Conservation (phyloP, 1,140 invertebrate species). For the Lucilia cuprina region DNA sequence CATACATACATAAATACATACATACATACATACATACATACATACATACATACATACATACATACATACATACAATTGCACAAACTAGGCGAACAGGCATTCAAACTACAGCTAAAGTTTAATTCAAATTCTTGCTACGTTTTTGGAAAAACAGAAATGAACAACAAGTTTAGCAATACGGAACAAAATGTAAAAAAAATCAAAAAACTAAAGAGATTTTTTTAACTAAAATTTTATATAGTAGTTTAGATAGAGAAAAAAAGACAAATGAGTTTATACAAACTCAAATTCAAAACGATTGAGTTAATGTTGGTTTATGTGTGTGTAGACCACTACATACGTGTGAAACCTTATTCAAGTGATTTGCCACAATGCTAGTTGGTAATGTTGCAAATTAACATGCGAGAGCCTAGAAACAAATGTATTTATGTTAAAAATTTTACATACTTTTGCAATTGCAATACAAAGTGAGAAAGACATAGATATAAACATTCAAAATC, state of each 20-base stretch:
- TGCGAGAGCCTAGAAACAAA: conserved; percentile 26
- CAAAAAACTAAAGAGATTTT: neutral
- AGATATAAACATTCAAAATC: neutral
- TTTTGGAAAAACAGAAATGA: neutral
- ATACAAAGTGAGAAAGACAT: neutral
- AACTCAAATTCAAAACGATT: neutral
- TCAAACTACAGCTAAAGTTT: neutral
- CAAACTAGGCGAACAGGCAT: neutral
- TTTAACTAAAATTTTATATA: neutral
- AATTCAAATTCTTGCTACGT: neutral
- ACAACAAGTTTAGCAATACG: neutral
- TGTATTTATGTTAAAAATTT: neutral
- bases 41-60: neutral
- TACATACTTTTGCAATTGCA: neutral
- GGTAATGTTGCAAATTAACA: conserved; percentile 34
- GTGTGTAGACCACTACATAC: conserved; percentile 15
- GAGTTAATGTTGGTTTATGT: neutral
- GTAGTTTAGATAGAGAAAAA: neutral
- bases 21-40: too few relatives aligned
- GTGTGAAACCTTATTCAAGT: conserved; percentile 17
- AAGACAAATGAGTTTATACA: neutral
- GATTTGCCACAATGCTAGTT: conserved; percentile 22
- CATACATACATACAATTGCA: neutral
- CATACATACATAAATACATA: too few relatives aligned
- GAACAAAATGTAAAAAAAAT: neutral